Conservation (phyloP, 2,888 invertebrate species). For the Drosophila crucigera region DNA sequence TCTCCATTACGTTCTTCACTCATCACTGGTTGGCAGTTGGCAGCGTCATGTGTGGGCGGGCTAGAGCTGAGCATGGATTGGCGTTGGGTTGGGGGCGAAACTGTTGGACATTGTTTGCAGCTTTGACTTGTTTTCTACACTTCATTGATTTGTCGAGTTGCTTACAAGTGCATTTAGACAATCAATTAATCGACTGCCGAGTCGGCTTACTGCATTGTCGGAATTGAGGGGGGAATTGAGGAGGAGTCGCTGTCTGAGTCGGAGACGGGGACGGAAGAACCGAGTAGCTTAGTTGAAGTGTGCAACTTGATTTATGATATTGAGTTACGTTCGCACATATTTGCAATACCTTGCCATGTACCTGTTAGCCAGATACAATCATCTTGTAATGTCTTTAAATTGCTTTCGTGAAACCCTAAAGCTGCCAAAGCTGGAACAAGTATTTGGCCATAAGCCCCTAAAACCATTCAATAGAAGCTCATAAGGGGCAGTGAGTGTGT, state of each 20-base stretch:
- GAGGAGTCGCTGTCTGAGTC: neutral
- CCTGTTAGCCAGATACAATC: constrained; percentile 29
- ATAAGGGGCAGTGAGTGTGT: constrained; percentile 1
- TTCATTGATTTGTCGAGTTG: constrained; percentile 80
- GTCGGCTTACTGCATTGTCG: constrained; percentile 42
- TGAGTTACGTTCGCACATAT: constrained; percentile 67
- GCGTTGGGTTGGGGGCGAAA: neutral
- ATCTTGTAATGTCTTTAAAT: constrained; percentile 45
- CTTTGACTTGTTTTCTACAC: constrained; percentile 74
- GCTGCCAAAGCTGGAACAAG: constrained; percentile 18
- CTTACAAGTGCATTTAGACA: constrained; percentile 82
- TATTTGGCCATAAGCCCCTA: constrained; percentile 18
- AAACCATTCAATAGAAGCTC: constrained; percentile 18
- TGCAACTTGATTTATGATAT: constrained; percentile 76
- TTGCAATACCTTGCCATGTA: constrained; percentile 42
- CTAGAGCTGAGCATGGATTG: neutral
- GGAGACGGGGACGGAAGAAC: neutral
- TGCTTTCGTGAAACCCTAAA: constrained; percentile 48
- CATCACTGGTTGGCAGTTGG: constrained; percentile 21
- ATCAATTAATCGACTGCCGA: constrained; percentile 77
- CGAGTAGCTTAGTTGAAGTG: constrained; percentile 57
- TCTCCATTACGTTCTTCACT: constrained; percentile 43
- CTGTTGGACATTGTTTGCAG: constrained; percentile 57
- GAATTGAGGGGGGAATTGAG: neutral
- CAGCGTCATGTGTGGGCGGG: constrained; percentile 42